Evolutionary conservation across 2,113 vertebrate species (phyloP).

Genomic region (Oncorhynchus mykiss): DNA sequence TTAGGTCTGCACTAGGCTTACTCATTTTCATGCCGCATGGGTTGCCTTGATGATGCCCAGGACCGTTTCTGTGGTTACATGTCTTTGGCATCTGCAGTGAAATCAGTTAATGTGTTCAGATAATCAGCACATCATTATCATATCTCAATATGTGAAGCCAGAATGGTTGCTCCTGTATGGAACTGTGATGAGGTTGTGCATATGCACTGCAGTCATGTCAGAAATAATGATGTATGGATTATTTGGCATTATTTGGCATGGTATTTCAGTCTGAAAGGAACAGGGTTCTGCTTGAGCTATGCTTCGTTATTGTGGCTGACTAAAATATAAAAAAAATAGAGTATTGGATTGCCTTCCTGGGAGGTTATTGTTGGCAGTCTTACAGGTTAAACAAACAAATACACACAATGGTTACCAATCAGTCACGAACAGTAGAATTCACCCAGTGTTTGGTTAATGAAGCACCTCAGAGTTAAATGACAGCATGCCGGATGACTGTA

Average conservation of each 20-base stretch:
- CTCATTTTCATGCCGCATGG: slow-evolving; percentile 16
- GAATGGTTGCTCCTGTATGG: neutral
- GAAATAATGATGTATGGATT: neutral
- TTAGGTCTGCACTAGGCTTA: slow-evolving; percentile 1
- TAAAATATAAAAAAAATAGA: neutral
- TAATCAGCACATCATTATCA: slow-evolving; percentile 13
- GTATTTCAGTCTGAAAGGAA: neutral
- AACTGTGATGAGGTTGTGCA: neutral
- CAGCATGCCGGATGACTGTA: neutral
- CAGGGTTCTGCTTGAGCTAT: neutral
- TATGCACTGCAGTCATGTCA: neutral
- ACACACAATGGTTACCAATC: neutral
- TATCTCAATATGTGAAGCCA: slow-evolving; percentile 16
- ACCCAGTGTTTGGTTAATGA: too few relatives aligned
- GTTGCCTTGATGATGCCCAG: slow-evolving; percentile 33
- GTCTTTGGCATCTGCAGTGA: slow-evolving; percentile 33
- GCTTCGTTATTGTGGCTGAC: neutral
- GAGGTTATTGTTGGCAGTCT: neutral
- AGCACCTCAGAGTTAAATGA: neutral
- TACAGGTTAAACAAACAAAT: neutral
- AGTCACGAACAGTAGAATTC: neutral
- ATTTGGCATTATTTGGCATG: neutral
- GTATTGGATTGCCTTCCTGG: too few relatives aligned
- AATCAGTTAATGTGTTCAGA: slow-evolving; percentile 29
- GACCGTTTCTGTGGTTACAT: slow-evolving; percentile 35